Conservation (phyloP, 2,797 vertebrate species). For the Natrix natrix region DNA sequence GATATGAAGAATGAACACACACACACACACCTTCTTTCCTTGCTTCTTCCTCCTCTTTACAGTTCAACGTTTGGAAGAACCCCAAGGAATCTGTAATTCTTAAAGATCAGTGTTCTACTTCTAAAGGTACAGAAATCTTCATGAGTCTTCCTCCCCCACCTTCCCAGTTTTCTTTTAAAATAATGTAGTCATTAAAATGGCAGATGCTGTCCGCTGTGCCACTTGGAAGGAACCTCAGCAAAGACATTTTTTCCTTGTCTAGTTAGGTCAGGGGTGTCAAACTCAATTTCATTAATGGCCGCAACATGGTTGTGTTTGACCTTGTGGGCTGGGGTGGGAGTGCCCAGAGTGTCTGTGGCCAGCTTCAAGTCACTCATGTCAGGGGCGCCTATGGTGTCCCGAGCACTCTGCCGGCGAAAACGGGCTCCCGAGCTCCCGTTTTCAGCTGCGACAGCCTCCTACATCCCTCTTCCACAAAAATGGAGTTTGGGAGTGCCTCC, state of each 20-base stretch:
- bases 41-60: neutral
- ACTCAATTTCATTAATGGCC: too few relatives aligned
- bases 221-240: neutral
- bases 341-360: too few relatives aligned
- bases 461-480: too few relatives aligned
- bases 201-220: neutral
- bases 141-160: neutral
- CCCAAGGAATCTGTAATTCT: neutral
- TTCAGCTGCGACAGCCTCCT: too few relatives aligned
- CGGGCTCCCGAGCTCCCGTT: too few relatives aligned
- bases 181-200: neutral
- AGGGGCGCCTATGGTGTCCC: too few relatives aligned
- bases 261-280: too few relatives aligned
- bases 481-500: too few relatives aligned
- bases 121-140: neutral
- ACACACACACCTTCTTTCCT: accelerated
- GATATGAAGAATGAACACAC: neutral
- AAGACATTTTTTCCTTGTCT: neutral
- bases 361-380: too few relatives aligned
- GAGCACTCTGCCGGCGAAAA: too few relatives aligned
- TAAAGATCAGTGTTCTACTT: neutral
- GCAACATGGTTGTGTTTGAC: too few relatives aligned
- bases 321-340: too few relatives aligned
- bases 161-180: neutral
- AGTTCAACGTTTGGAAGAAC: neutral